Percentiles rank a stretch among this genome's conserved stretches.
Evolutionary conservation across 2,113 vertebrate species (phyloP).

Genomic region (Acanthochromis polyacanthus): DNA sequence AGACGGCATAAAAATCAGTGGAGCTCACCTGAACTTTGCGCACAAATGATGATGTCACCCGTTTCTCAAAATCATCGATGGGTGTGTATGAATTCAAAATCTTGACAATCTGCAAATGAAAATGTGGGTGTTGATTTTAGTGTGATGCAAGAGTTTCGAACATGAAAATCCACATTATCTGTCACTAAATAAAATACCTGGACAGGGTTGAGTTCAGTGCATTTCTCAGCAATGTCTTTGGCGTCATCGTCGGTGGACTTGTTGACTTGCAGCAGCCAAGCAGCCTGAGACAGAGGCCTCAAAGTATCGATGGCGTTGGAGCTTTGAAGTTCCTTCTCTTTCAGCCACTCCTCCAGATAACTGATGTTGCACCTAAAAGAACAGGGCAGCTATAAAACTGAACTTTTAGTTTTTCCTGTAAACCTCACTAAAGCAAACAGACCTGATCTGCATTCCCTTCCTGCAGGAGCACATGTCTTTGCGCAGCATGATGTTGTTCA

Average conservation of each 20-base stretch:
- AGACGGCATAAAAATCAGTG: not conserved
- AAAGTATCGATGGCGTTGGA: conserved; percentile 91
- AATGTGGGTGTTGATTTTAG: conserved; percentile 25
- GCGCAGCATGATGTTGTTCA: conserved; percentile 96
- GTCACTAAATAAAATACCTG: conserved; percentile 85
- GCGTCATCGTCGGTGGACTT: conserved; percentile 95
- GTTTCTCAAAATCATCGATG: conserved; percentile 98
- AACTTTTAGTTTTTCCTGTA: not conserved
- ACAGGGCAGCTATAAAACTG: not conserved
- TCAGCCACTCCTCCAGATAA: conserved; percentile 98
- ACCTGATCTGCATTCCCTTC: conserved; percentile 99
- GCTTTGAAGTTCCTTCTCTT: conserved; percentile 92
- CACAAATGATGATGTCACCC: conserved; percentile 93
- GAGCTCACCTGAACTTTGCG: conserved; percentile 94
- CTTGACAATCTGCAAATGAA: conserved; percentile 90
- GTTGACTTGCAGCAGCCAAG: conserved; percentile 97
- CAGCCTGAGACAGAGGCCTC: conserved; percentile 92
- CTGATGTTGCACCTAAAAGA: conserved; percentile 94
- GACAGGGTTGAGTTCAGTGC: conserved; percentile 90
- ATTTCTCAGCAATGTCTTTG: conserved; percentile 90
- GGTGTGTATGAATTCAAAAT: conserved; percentile 98
- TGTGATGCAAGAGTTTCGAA: not conserved
- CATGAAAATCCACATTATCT: not conserved
- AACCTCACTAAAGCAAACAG: conserved; percentile 17
- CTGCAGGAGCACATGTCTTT: conserved; percentile 99